A percentile compares a stretch with the other conserved stretches of the same genome.
phyloP scores from a whole-genome alignment of 2,797 vertebrate genomes.

The Aldrovandia affinis region DNA sequence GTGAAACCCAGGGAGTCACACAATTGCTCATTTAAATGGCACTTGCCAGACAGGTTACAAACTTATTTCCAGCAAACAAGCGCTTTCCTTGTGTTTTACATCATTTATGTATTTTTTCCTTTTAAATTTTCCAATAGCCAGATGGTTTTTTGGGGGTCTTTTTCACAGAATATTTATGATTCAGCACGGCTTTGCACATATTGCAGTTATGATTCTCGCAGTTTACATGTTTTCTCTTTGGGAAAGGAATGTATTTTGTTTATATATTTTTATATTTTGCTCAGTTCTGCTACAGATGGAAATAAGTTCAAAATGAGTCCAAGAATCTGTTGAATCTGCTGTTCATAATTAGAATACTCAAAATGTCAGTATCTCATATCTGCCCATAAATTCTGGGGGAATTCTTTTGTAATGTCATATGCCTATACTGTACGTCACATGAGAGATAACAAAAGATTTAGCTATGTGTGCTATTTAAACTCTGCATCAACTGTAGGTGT shows the following conservation, averaged over 20 bases:
- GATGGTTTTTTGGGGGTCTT: neutral
- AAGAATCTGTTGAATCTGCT: neutral
- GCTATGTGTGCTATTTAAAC: neutral
- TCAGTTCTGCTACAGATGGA: neutral
- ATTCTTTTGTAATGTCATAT: neutral
- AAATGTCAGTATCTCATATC: neutral
- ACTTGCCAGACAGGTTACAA: neutral
- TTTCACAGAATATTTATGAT: neutral
- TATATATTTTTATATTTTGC: neutral
- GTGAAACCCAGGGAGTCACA: neutral
- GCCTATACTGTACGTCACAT: neutral
- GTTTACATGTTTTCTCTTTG: neutral
- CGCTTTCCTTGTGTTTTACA: neutral
- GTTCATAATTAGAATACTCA: neutral
- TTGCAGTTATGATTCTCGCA: neutral
- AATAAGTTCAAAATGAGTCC: neutral
- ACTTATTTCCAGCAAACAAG: neutral
- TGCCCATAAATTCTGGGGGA: neutral
- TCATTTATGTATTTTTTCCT: neutral
- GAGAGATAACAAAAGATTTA: neutral
- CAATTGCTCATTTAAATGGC: neutral
- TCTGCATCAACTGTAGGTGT: neutral
- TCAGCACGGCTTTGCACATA: neutral
- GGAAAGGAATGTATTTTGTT: neutral
- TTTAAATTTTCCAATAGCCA: neutral